These are phyloP conservation scores for Sphenopsis melanotis DNA, from an alignment of 2,797 vertebrate genomes.

Conservation along the genomic window DNA sequence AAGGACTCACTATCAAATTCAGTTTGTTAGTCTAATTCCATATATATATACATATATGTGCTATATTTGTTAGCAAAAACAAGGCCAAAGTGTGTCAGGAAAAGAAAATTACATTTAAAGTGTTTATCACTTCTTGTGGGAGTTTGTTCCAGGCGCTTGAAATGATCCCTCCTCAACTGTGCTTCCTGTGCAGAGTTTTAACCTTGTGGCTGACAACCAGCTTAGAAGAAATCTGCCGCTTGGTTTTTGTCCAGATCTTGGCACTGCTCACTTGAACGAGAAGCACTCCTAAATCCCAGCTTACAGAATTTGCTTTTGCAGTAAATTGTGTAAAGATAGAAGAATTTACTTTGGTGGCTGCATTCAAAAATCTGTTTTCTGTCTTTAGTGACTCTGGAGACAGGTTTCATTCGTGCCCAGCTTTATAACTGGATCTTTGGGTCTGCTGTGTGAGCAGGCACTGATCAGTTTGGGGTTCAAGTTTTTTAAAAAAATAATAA, in stretches of 20 bases:
- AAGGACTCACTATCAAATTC: not conserved
- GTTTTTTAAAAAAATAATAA: not conserved
- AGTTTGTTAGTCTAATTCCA: not conserved
- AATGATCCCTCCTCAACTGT: not conserved
- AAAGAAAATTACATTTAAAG: not conserved
- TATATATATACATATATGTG: not conserved
- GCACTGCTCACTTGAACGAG: not conserved
- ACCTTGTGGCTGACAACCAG: not conserved
- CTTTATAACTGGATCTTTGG: not conserved
- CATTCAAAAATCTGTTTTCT: not conserved
- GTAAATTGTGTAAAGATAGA: not conserved
- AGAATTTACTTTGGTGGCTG: not conserved
- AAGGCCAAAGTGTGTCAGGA: not conserved
- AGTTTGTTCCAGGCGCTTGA: not conserved
- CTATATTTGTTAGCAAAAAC: not conserved
- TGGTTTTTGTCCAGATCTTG: not conserved
- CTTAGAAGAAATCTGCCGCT: not conserved
- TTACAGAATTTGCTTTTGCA: not conserved
- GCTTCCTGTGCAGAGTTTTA: not conserved
- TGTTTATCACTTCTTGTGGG: not conserved
- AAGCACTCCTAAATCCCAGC: not conserved
- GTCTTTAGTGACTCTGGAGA: not conserved
- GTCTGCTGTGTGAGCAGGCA: not conserved
- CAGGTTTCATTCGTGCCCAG: not conserved
- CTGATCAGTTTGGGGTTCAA: accelerated